Evolutionary conservation across 2,888 invertebrate species (phyloP), one percentile per base, ranked within the genome.

Genomic region (Pristionchus exspectatus): DNA sequence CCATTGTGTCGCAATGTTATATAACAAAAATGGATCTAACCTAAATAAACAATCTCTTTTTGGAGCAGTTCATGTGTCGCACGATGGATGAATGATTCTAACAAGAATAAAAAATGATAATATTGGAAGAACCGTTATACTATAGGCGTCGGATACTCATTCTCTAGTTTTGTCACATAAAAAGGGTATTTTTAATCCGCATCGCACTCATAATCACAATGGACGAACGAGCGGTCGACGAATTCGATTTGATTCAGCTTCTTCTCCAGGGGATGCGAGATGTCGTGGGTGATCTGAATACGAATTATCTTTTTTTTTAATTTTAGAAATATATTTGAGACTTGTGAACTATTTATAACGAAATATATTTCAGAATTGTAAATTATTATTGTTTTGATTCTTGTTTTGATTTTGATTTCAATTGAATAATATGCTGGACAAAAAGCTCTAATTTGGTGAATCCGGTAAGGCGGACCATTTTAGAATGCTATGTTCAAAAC

Each of bases 241-340:
- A 94, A 93, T 66, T 93, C 93, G 56, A 93, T 88, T 38, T 91
- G 91, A 90, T 96, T 95, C 69, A 96, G 92, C 91, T 96, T 96
- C 88, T 95, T 95, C 92, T 96, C 96, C 90, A 94, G 88, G 56
- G 92, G 92, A 63, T 94, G 94, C 7, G 92, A 91, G 88, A 96
- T 95, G 92, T 96, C 95, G 91, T 96, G 96, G 0, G 96, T 93
- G n/a, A 92, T 95, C 84, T 92, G 69, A 5, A 72, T 81, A 72
- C 44, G 44, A 44, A 44, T 5, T 44, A 56, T 56, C 56, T 54
- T 54, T 54, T 54, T 54, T 44, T 44, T 3, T 12, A 72, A n/a
- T 72, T 14, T 33, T 14, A 14, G 72, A 72, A 72, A 30, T 30
- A 24, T 72, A 44, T 44, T 44, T 5, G 4, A 72, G 14, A 72